phyloP scores from a whole-genome alignment of 2,113 vertebrate species.

The Xenus cinereus region DNA sequence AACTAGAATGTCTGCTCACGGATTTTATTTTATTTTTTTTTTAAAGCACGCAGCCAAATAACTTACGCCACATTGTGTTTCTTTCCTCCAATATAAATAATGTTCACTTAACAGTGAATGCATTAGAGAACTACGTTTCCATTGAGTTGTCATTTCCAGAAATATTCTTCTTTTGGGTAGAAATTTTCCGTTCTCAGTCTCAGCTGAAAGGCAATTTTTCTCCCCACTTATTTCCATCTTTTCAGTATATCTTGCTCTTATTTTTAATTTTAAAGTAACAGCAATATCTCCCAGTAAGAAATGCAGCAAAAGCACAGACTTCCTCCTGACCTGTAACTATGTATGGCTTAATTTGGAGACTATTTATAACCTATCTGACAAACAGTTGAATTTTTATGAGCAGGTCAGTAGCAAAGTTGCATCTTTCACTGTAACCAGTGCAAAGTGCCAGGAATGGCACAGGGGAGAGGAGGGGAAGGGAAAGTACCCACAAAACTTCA shows the following conservation, averaged over 20 bases:
- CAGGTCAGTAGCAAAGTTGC: rapidly evolving
- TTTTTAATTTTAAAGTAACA: conserved; percentile 26
- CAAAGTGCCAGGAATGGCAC: neutral
- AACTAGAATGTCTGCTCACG: neutral
- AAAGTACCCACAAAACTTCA: neutral
- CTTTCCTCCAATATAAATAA: conserved; percentile 34
- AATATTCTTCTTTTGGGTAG: conserved; percentile 18
- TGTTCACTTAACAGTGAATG: conserved; percentile 30
- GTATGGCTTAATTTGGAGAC: neutral
- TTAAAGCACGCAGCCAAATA: neutral
- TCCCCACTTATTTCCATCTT: neutral
- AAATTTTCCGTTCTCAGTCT: conserved; percentile 27
- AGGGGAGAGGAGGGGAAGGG: neutral
- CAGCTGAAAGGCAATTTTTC: neutral
- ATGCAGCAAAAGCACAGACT: neutral
- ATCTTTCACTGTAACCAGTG: neutral
- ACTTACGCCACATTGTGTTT: neutral
- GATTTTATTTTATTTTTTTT: neutral
- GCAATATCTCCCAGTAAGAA: neutral
- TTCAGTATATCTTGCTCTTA: neutral
- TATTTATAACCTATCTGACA: neutral
- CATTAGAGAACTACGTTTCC: neutral
- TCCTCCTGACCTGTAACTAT: neutral
- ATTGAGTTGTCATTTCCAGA: conserved; percentile 30
- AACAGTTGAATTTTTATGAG: neutral